These are phyloP conservation scores for Epiblema foenella DNA, from an alignment of 2,888 invertebrate genomes.

Conservation along the genomic window DNA sequence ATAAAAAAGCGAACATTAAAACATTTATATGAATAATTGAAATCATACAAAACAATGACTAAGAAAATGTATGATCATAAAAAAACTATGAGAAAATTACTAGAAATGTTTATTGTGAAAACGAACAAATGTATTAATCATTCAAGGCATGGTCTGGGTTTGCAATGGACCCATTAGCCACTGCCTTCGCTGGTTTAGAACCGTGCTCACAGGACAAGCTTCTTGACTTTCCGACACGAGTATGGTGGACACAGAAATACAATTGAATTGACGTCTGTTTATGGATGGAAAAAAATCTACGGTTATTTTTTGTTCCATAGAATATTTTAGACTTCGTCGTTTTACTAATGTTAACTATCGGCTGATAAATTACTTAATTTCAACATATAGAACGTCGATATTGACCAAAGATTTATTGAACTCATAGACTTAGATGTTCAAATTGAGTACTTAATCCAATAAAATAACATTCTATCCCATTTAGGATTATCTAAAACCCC, in stretches of 20 bases:
- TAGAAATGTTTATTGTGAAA: no score
- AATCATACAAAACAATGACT: no score
- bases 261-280: slow-evolving; percentile 2
- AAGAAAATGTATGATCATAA: no score
- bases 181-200: not conserved
- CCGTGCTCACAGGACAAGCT: not conserved
- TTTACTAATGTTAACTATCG: not conserved
- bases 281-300: not conserved
- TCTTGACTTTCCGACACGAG: not conserved
- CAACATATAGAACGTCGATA: not conserved
- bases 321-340: not conserved
- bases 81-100: no score
- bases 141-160: not conserved
- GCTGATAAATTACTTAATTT: not conserved
- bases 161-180: not conserved
- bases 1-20: no score
- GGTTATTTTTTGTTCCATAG: not conserved
- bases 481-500: slow-evolving; percentile 23
- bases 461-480: slow-evolving; percentile 30
- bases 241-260: not conserved
- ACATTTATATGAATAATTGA: no score
- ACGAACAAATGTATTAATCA: not conserved
- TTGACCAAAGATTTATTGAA: not conserved
- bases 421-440: not conserved
- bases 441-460: slow-evolving; percentile 24